Conservation (phyloP, 2,113 vertebrate genomes). For the Gavialis gangeticus region DNA sequence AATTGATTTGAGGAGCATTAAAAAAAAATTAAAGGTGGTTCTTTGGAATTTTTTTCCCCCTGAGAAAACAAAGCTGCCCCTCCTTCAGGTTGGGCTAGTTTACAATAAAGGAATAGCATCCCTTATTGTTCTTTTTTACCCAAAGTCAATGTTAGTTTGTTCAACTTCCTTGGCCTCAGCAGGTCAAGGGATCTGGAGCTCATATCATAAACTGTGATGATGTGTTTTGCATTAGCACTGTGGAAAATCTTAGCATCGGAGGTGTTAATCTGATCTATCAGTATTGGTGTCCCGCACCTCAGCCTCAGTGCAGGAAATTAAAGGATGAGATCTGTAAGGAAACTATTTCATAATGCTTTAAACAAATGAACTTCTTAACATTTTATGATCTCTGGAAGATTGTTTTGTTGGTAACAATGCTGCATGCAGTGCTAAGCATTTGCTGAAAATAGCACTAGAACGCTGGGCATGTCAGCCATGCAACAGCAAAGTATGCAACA, state of each 20-base stretch:
- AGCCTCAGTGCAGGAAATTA: slow-evolving; percentile 73
- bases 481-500: neutral
- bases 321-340: slow-evolving; percentile 68
- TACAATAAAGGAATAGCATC: neutral
- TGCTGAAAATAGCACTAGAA: neutral
- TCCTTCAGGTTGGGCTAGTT: neutral
- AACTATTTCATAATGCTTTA: slow-evolving; percentile 76
- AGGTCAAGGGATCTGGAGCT: slow-evolving; percentile 34
- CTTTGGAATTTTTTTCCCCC: rapidly evolving
- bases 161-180: neutral
- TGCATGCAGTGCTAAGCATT: neutral
- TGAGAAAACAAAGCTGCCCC: neutral
- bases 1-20: neutral
- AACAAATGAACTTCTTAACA: slow-evolving; percentile 80
- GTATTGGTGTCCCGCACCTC: slow-evolving; percentile 74
- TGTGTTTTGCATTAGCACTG: neutral
- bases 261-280: slow-evolving; percentile 69
- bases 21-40: neutral
- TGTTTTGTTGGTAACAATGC: slow-evolving; percentile 64
- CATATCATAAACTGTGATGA: neutral
- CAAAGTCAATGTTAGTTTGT: neutral
- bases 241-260: slow-evolving; percentile 30
- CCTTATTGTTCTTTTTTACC: neutral
- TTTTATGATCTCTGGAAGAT: slow-evolving; percentile 57
- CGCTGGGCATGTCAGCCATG: neutral